A percentile compares a stretch with the other conserved stretches of the same genome.
These are phyloP conservation scores for Heteromurus nitidus DNA, from an alignment of 2,888 invertebrate genomes.

Conservation along the genomic window DNA sequence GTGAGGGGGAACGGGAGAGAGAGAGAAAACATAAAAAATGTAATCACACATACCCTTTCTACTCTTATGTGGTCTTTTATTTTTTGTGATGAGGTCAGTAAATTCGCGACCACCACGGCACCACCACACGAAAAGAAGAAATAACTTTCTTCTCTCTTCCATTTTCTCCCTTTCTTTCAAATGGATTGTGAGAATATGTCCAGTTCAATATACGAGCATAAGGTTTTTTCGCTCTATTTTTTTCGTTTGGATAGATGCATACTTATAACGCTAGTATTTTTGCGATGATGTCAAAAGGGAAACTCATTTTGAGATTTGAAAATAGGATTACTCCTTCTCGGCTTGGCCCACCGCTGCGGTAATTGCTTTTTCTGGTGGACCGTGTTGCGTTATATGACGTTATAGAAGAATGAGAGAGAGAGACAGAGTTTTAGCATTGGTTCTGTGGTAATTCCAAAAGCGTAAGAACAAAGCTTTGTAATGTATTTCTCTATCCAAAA, in stretches of 20 bases:
- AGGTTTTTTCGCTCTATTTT: too few relatives aligned
- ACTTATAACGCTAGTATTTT: conserved; percentile 22
- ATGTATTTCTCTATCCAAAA: too few relatives aligned
- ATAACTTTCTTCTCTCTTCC: too few relatives aligned
- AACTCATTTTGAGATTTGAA: conserved; percentile 50
- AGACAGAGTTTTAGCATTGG: background rate
- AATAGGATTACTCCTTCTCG: conserved; percentile 30
- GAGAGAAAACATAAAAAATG: background rate
- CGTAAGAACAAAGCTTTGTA: too few relatives aligned
- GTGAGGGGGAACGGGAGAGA: background rate
- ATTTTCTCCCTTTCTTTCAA: too few relatives aligned
- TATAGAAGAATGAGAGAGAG: background rate
- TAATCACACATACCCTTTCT: background rate
- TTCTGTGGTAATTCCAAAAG: too few relatives aligned
- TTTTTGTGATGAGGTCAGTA: conserved; percentile 33
- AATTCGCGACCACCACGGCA: background rate
- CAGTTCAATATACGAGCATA: background rate
- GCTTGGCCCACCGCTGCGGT: conserved; percentile 2
- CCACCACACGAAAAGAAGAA: background rate
- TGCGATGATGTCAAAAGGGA: conserved; percentile 30
- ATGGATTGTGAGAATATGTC: too few relatives aligned
- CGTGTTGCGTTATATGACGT: too few relatives aligned
- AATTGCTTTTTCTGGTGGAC: conserved; percentile 30
- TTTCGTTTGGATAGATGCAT: too few relatives aligned
- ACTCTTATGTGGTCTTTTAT: too few relatives aligned